A percentile compares a stretch with the other conserved stretches of the same genome.
Evolutionary conservation across 2,888 invertebrate genomes (phyloP).

Genomic region (Dolichopus griseipennis): DNA sequence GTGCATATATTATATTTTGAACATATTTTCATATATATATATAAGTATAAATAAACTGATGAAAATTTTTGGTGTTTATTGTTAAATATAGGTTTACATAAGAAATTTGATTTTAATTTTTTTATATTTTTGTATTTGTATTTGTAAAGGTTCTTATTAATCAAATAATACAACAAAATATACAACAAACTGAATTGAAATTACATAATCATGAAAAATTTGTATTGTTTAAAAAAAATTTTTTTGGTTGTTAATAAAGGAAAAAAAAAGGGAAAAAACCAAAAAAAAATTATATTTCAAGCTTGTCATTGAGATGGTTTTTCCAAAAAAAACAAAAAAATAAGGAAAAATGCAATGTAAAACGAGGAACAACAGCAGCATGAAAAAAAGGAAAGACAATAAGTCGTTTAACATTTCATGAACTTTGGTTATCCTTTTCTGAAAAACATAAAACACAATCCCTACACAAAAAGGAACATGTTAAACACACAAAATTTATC

Average conservation of each 20-base stretch:
- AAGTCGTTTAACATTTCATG: conserved; percentile 1
- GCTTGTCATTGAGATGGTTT: not conserved
- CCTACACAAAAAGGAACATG: too few species aligned
- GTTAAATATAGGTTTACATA: not conserved
- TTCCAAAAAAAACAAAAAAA: not conserved
- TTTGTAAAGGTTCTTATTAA: not conserved
- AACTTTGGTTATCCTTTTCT: not conserved
- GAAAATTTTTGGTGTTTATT: too few species aligned
- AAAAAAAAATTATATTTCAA: not conserved
- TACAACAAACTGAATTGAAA: not conserved
- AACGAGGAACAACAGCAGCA: not conserved
- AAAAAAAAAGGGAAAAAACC: too few species aligned
- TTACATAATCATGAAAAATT: conserved; percentile 2
- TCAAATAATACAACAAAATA: too few species aligned
- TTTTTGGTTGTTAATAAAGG: not conserved
- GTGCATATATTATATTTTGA: too few species aligned
- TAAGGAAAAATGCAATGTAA: not conserved
- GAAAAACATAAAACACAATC: too few species aligned
- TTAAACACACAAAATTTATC: not conserved
- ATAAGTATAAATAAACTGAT: too few species aligned
- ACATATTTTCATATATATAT: too few species aligned
- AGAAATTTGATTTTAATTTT: not conserved
- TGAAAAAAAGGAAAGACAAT: not conserved
- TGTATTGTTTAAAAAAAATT: not conserved
- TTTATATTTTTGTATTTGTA: too few species aligned